Evolutionary conservation across 2,888 invertebrate species (phyloP), one percentile per base, ranked within the genome.

Genomic region (Pandemis cinnamomeana): DNA sequence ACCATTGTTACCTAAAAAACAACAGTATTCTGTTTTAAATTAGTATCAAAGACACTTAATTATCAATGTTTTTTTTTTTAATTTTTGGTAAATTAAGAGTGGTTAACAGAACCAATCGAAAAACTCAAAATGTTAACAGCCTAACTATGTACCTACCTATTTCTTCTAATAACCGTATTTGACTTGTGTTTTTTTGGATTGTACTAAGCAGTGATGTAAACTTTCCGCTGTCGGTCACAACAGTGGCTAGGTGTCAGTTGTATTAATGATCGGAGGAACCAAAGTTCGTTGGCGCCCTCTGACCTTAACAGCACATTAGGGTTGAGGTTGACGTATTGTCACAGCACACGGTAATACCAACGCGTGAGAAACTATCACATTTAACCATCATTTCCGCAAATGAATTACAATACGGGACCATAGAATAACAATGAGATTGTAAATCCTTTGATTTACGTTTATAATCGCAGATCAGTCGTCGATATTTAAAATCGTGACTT

Each of bases 401-500:
- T 67, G 67, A 71, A 74, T 74, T 53, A 66, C 60, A 53, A 74
- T 67, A 67, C 8, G 60, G 60, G 44, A 66, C 67, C 53, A 70
- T 67, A 51, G 66, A 70, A 74, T 74, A 74, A 74, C 74, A 74
- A 74, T 71, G 66, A 71, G 67, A 71, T 74, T 74, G 67, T 74
- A 74, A 74, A 74, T 74, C 71, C 70, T 62, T 61, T 70, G 71
- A 74, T 74, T 74, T 74, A 74, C 74, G 74, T 62, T 71, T 74
- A 74, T 71, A 66, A 53, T 66, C 55, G 41, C 67, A 44, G 46
- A 51, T 48, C 62, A 67, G 67, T 51, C 71, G 53, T 62, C 64
- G 62, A 78, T 80, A 79, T 79, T 58, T 79, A 72, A 78, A 73
- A 74, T 74, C n/a, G 61, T 71, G 75, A 72, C 71, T 71, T 82